Evolutionary conservation across 2,113 vertebrate species (phyloP).

Genomic region (Coregonus clupeaformis): DNA sequence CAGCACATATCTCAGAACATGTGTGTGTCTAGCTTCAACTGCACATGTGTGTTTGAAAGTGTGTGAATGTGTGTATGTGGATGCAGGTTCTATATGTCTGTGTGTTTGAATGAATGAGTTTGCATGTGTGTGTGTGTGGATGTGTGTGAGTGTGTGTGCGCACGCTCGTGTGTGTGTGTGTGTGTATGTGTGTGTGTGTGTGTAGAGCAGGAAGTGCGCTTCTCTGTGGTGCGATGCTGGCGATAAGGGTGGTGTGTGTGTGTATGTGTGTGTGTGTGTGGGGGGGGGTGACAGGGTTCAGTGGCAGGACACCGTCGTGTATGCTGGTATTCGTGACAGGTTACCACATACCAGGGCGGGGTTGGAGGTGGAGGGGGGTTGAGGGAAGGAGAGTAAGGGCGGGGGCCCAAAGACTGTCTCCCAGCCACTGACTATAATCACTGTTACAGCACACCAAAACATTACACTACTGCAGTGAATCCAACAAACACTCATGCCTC

Average conservation of each 20-base stretch:
- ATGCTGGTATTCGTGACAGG: slow-evolving; percentile 82
- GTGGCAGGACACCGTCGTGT: slow-evolving; percentile 64
- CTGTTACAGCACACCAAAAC: too few species aligned
- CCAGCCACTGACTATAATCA: too few species aligned
- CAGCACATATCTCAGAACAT: slow-evolving; percentile 1
- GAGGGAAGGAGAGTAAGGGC: background rate
- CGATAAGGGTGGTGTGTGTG: slow-evolving; percentile 54
- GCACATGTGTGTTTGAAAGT: slow-evolving; percentile 8
- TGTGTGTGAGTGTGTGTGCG: slow-evolving; percentile 4
- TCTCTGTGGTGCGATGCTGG: slow-evolving; percentile 50
- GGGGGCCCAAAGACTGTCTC: background rate
- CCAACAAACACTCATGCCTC: too few species aligned
- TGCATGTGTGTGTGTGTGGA: background rate
- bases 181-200: slow-evolving; percentile 14
- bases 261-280: slow-evolving; percentile 35
- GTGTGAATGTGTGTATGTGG: slow-evolving; percentile 39
- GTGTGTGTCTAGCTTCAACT: background rate
- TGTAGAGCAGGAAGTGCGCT: slow-evolving; percentile 52
- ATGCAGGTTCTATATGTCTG: slow-evolving; percentile 17
- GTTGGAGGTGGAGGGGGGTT: background rate
- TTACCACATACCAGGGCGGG: slow-evolving; percentile 51
- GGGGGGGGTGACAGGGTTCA: slow-evolving; percentile 70
- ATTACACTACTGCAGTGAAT: too few species aligned
- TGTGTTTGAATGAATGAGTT: background rate
- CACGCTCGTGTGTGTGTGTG: slow-evolving; percentile 31